These are phyloP conservation scores for Mercenaria mercenaria DNA, from an alignment of 1,140 invertebrate species.

Conservation along the genomic window DNA sequence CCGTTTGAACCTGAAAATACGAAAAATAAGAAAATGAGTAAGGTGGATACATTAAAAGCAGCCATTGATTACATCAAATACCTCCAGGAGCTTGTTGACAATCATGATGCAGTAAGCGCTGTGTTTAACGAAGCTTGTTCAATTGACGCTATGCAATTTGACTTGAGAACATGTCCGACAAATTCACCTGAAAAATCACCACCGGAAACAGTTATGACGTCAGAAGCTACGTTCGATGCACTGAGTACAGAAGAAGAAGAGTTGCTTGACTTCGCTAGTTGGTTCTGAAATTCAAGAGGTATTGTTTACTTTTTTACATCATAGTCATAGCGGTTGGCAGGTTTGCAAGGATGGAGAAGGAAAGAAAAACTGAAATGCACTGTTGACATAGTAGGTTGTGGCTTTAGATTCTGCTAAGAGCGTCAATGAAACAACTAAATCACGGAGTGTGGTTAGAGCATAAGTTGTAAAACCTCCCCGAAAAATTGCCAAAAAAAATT, in stretches of 20 bases:
- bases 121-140: slow-evolving; percentile 36
- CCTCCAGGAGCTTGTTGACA: slow-evolving; percentile 92
- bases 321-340: too few relatives aligned
- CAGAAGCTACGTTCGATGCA: slow-evolving; percentile 91
- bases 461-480: too few relatives aligned
- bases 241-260: slow-evolving; percentile 96
- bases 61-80: slow-evolving; percentile 97
- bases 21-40: slow-evolving; percentile 87
- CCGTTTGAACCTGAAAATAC: slow-evolving; percentile 77
- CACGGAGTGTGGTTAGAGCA: too few relatives aligned
- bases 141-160: slow-evolving; percentile 51
- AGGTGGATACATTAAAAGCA: slow-evolving; percentile 97
- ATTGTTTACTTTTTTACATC: background rate
- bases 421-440: too few relatives aligned
- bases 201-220: slow-evolving; percentile 88
- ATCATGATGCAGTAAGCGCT: slow-evolving; percentile 75
- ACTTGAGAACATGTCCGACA: slow-evolving; percentile 43
- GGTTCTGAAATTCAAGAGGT: slow-evolving; percentile 87
- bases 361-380: too few relatives aligned
- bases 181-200: slow-evolving; percentile 37
- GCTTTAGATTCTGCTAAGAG: too few relatives aligned
- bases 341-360: too few relatives aligned
- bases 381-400: too few relatives aligned
- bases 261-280: slow-evolving; percentile 94
- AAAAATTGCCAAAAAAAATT: too few relatives aligned